phyloP scores from a whole-genome alignment of 1,140 invertebrate species.

The Eulimnadia texana region DNA sequence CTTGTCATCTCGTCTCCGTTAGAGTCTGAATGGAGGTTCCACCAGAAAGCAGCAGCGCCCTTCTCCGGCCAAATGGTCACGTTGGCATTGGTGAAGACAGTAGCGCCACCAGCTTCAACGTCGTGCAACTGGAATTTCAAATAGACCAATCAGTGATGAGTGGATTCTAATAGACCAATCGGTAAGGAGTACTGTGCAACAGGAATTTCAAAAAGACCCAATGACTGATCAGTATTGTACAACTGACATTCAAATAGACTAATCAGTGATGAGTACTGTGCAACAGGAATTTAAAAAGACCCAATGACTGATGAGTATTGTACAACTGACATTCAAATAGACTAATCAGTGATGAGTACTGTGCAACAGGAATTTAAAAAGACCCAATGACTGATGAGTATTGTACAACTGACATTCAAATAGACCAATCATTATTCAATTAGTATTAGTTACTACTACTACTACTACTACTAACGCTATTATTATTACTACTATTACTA shows the following conservation, averaged over 20 bases:
- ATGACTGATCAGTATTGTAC: background rate
- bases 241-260: too few relatives aligned
- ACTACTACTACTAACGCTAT: too few relatives aligned
- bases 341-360: too few relatives aligned
- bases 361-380: background rate
- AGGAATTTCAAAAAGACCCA: background rate
- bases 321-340: too few relatives aligned
- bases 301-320: background rate
- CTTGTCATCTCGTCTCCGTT: slow-evolving; percentile 30
- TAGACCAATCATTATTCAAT: too few relatives aligned
- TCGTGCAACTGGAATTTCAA: slow-evolving; percentile 31
- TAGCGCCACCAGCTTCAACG: slow-evolving; percentile 32
- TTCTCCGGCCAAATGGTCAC: slow-evolving; percentile 28
- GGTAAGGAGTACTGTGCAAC: too few relatives aligned
- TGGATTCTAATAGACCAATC: too few relatives aligned
- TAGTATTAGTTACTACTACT: too few relatives aligned
- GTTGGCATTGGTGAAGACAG: slow-evolving; percentile 31
- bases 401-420: too few relatives aligned
- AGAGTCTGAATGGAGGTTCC: slow-evolving; percentile 33
- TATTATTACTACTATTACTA: too few relatives aligned
- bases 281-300: background rate
- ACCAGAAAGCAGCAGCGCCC: slow-evolving; percentile 35
- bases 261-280: too few relatives aligned
- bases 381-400: background rate
- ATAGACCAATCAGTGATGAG: too few relatives aligned